phyloP scores from a whole-genome alignment of 1,140 invertebrate genomes.

The Medauroidea extradentata region DNA sequence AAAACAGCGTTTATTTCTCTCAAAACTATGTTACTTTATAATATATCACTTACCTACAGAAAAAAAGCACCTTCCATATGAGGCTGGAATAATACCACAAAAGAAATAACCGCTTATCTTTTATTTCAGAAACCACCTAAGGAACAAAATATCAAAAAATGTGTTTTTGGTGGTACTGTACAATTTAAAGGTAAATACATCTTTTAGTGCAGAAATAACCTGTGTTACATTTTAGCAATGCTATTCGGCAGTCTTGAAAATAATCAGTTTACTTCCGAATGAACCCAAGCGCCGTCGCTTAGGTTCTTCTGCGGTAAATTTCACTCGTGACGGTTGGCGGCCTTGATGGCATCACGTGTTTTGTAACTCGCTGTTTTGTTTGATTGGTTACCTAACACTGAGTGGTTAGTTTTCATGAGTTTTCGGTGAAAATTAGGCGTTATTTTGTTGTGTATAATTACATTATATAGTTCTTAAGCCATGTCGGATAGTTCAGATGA shows the following conservation, averaged over 20 bases:
- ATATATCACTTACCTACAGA: too few species aligned
- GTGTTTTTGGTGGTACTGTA: neutral
- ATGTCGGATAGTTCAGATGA: too few species aligned
- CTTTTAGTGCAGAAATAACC: neutral
- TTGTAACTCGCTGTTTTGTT: neutral
- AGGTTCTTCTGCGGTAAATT: neutral
- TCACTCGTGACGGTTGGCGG: neutral
- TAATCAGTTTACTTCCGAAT: neutral
- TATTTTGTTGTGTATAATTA: too few species aligned
- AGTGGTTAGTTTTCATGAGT: too few species aligned
- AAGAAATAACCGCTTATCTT: too few species aligned
- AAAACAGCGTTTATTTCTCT: too few species aligned
- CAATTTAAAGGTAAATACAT: neutral
- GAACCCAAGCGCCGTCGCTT: neutral
- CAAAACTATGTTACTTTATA: too few species aligned
- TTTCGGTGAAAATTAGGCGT: too few species aligned
- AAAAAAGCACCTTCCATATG: too few species aligned
- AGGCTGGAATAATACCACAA: too few species aligned
- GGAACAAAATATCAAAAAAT: neutral
- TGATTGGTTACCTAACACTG: too few species aligned
- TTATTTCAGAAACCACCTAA: conserved; percentile 2
- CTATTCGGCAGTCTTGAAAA: neutral
- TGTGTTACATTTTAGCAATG: neutral
- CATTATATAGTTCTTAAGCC: too few species aligned
- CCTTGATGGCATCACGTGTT: neutral